Evolutionary conservation across 2,888 invertebrate species (phyloP).

Genomic region (Ectropis crepuscularia): DNA sequence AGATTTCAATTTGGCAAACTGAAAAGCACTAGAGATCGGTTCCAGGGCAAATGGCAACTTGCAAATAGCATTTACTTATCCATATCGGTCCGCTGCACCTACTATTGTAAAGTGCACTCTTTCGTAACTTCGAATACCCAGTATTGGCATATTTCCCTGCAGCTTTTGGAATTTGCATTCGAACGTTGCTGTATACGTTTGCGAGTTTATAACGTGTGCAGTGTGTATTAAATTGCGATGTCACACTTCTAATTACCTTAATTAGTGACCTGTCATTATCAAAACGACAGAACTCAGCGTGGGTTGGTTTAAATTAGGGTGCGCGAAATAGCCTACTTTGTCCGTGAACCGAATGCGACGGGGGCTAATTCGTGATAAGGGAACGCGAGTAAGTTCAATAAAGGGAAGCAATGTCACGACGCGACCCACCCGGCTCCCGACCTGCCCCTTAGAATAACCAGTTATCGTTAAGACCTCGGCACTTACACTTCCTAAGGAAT

Average conservation of each 20-base stretch:
- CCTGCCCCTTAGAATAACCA: constrained; percentile 60
- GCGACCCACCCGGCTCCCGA: constrained; percentile 53
- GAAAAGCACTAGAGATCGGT: constrained; percentile 61
- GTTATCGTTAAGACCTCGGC: constrained; percentile 60
- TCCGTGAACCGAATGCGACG: constrained; percentile 73
- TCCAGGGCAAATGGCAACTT: constrained; percentile 66
- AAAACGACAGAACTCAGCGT: constrained; percentile 69
- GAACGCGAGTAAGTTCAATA: constrained; percentile 71
- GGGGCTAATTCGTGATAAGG: constrained; percentile 79
- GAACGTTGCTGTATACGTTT: constrained; percentile 42
- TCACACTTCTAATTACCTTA: constrained; percentile 77
- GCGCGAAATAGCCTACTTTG: constrained; percentile 73
- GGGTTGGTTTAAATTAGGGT: constrained; percentile 76
- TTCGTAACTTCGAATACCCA: constrained; percentile 47
- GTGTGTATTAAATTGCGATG: constrained; percentile 61
- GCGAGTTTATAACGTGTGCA: constrained; percentile 45
- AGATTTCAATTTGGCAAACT: constrained; percentile 75
- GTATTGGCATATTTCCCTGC: constrained; percentile 43
- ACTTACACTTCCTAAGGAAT: constrained; percentile 43
- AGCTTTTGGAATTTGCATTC: constrained; percentile 29
- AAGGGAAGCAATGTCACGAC: constrained; percentile 70
- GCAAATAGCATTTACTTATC: constrained; percentile 75
- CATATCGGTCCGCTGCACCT: constrained; percentile 57
- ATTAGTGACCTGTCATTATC: constrained; percentile 76
- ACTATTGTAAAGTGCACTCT: constrained; percentile 64